Conservation (phyloP, 2,888 invertebrate genomes). For the Amiota mariae region DNA sequence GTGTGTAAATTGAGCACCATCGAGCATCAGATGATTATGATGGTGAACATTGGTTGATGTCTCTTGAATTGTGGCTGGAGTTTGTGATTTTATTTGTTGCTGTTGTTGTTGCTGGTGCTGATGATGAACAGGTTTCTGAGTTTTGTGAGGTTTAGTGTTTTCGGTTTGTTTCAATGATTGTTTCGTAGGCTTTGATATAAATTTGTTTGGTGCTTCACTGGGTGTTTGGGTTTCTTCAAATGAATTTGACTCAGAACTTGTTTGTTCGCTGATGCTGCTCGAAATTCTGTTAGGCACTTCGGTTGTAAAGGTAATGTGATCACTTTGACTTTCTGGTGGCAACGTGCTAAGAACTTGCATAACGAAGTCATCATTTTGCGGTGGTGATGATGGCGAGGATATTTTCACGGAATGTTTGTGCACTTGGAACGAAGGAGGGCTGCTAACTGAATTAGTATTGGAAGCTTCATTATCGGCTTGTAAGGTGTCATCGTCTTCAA, state of each 20-base stretch:
- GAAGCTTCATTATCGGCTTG: slow-evolving; percentile 46
- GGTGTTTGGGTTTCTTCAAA: slow-evolving; percentile 60
- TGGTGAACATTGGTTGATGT: slow-evolving; percentile 49
- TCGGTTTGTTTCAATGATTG: slow-evolving; percentile 18
- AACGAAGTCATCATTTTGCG: slow-evolving; percentile 68
- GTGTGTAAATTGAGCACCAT: slow-evolving; percentile 74
- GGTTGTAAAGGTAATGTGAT: slow-evolving; percentile 61
- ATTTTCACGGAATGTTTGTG: slow-evolving; percentile 67
- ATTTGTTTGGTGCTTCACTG: slow-evolving; percentile 41
- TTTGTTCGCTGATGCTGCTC: slow-evolving; percentile 56
- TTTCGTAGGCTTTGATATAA: slow-evolving; percentile 34
- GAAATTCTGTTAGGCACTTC: slow-evolving; percentile 70
- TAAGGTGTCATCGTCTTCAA: slow-evolving; percentile 59
- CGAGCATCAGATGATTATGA: slow-evolving; percentile 62
- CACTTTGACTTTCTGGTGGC: slow-evolving; percentile 52
- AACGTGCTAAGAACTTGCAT: slow-evolving; percentile 67
- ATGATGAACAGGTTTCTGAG: slow-evolving; percentile 9
- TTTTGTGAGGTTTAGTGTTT: background rate
- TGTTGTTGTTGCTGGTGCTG: slow-evolving; percentile 49
- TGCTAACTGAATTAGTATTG: slow-evolving; percentile 39
- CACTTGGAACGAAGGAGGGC: slow-evolving; percentile 56
- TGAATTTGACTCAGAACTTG: slow-evolving; percentile 66
- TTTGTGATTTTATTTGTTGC: background rate
- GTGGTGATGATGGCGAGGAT: slow-evolving; percentile 66
- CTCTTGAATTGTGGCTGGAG: background rate